Evolutionary conservation across 2,797 vertebrate genomes (phyloP).

Genomic region (Tadarida brasiliensis): DNA sequence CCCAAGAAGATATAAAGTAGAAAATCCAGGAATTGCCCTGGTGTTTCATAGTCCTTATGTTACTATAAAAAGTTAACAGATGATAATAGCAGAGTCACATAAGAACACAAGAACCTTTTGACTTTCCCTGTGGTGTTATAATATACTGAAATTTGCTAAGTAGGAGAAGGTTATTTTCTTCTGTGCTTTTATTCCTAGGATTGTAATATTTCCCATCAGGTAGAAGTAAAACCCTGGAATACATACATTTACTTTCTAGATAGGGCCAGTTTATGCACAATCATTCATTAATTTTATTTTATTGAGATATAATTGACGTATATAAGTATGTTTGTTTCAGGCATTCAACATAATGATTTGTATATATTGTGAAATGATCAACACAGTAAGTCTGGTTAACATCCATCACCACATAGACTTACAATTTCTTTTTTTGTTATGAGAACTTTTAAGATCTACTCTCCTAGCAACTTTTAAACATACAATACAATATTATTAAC

Average conservation of each 20-base stretch:
- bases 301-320: not conserved
- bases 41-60: not conserved
- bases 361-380: not conserved
- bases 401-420: not conserved
- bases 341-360: not conserved
- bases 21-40: not conserved
- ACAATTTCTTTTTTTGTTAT: not conserved
- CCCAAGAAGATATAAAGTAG: not conserved
- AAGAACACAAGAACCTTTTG: not conserved
- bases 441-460: not conserved
- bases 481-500: not conserved
- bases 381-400: not conserved
- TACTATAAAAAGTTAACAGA: conserved; percentile 15
- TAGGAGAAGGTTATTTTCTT: not conserved
- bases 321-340: not conserved
- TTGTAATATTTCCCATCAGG: not conserved
- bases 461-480: not conserved
- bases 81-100: not conserved
- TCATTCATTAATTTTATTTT: not conserved
- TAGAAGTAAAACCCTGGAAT: not conserved
- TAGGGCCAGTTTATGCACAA: not conserved
- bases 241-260: not conserved
- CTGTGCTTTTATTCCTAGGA: not conserved
- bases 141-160: conserved; percentile 17
- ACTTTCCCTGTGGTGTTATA: not conserved